A percentile compares a stretch with the other conserved stretches of the same genome.
Conservation (phyloP, 2,797 vertebrate genomes). For the Muscicapa comitata region DNA sequence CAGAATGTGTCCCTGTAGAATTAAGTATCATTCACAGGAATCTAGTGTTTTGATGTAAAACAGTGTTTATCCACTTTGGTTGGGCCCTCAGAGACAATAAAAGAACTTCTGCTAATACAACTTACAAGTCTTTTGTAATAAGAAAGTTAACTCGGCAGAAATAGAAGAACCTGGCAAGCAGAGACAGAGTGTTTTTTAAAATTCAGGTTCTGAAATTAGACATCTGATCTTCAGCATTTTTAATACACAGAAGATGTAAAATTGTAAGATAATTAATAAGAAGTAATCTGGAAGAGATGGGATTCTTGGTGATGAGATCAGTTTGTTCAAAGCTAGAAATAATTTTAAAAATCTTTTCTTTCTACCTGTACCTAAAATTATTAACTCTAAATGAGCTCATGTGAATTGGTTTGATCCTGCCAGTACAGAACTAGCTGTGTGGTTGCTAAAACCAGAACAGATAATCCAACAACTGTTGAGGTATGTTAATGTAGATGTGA, state of each 20-base stretch:
- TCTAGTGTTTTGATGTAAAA: not conserved
- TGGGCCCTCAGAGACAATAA: not conserved
- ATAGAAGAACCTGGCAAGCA: not conserved
- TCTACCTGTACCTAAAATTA: not conserved
- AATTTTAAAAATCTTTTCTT: not conserved
- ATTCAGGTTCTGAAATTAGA: not conserved
- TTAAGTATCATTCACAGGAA: not conserved
- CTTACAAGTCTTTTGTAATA: not conserved
- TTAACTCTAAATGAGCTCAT: not conserved
- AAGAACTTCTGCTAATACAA: not conserved
- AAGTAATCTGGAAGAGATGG: not conserved
- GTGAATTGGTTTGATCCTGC: not conserved
- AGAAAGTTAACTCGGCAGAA: not conserved
- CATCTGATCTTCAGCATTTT: not conserved
- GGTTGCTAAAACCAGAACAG: not conserved
- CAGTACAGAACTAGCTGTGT: not conserved
- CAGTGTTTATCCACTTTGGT: not conserved
- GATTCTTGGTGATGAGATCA: not conserved
- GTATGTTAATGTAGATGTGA: not conserved
- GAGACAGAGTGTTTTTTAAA: not conserved
- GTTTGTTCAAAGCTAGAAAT: not conserved
- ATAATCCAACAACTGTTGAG: not conserved
- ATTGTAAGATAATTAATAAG: not conserved
- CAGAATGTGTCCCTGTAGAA: not conserved
- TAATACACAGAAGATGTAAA: not conserved